These are phyloP conservation scores for Mycetomoellerius zeteki DNA, from an alignment of 1,140 invertebrate genomes.

Conservation along the genomic window DNA sequence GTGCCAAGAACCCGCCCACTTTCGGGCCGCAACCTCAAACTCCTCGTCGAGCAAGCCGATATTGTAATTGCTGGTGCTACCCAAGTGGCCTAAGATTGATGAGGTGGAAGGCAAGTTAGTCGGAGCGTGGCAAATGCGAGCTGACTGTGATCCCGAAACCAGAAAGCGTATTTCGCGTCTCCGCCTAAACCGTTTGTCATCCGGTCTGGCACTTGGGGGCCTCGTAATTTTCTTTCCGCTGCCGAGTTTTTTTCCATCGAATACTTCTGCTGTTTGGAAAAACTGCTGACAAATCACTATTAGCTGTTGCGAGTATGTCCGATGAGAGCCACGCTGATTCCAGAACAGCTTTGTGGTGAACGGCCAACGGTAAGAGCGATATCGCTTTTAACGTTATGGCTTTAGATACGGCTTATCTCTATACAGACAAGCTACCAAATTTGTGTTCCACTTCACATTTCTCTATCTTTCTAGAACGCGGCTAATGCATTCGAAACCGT, in stretches of 20 bases:
- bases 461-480: constrained; percentile 44
- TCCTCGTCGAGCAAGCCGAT: constrained; percentile 85
- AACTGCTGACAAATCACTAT: constrained; percentile 67
- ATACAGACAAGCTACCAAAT: constrained; percentile 4
- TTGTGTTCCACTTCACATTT: constrained; percentile 44
- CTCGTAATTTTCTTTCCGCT: constrained; percentile 65
- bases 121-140: constrained; percentile 81
- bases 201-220: constrained; percentile 29
- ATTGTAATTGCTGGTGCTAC: constrained; percentile 85
- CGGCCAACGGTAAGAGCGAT: not conserved
- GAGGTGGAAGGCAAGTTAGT: constrained; percentile 84
- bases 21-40: constrained; percentile 83
- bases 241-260: constrained; percentile 53
- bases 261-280: constrained; percentile 52
- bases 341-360: not conserved
- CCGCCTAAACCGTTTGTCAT: constrained; percentile 73
- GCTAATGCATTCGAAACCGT: not conserved
- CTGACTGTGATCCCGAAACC: constrained; percentile 77
- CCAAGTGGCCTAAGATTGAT: constrained; percentile 86
- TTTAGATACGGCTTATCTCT: constrained; percentile 42
- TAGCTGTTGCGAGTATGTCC: constrained; percentile 44
- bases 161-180: constrained; percentile 72
- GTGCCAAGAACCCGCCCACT: constrained; percentile 82
- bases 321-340: not conserved
- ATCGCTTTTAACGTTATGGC: constrained; percentile 35